phyloP scores from a whole-genome alignment of 2,797 vertebrate genomes.

The Lophotriccus pileatus region DNA sequence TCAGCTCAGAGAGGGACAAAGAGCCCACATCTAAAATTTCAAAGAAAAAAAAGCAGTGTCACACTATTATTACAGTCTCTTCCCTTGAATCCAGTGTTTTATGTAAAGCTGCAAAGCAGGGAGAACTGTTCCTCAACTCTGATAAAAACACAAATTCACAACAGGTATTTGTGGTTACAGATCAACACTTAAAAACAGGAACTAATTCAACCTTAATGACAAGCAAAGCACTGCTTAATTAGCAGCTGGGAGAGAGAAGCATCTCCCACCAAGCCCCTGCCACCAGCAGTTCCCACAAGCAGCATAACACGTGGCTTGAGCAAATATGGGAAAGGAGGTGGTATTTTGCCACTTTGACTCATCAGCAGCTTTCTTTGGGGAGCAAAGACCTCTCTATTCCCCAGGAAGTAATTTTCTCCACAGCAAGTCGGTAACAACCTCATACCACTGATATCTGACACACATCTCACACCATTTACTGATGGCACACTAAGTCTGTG shows the following conservation, averaged over 20 bases:
- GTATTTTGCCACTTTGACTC: not conserved
- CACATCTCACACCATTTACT: not conserved
- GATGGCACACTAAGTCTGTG: accelerated
- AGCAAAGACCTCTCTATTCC: not conserved
- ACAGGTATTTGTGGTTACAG: not conserved
- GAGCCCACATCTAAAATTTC: not conserved
- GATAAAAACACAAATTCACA: not conserved
- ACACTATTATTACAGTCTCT: not conserved
- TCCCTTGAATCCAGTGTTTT: not conserved
- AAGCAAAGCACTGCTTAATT: not conserved
- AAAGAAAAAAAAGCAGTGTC: accelerated
- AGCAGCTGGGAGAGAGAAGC: not conserved
- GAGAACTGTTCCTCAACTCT: not conserved
- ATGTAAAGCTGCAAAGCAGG: not conserved
- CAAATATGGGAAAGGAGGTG: not conserved
- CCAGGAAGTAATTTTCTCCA: not conserved
- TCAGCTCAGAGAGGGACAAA: not conserved
- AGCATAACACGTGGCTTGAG: not conserved
- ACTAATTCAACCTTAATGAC: not conserved
- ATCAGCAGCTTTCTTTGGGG: not conserved
- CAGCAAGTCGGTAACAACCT: not conserved
- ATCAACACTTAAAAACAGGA: not conserved
- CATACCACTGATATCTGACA: not conserved
- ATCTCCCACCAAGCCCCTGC: not conserved
- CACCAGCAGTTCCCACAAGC: not conserved